A percentile compares a stretch with the other conserved stretches of the same genome.
These are phyloP conservation scores for Pteronotus mesoamericanus DNA, from an alignment of 2,797 vertebrate species.

Conservation along the genomic window DNA sequence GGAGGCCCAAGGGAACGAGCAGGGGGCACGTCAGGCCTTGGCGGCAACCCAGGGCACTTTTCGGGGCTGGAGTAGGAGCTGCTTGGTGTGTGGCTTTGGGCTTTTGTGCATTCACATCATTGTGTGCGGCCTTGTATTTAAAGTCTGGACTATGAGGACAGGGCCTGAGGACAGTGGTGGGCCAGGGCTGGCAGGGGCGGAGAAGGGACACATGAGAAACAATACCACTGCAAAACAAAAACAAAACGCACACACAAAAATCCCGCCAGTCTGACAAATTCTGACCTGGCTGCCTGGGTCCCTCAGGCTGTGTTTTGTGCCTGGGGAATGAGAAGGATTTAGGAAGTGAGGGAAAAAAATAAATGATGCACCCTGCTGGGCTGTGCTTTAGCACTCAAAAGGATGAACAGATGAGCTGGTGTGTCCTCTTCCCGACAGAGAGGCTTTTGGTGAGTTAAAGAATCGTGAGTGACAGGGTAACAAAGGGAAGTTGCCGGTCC, in stretches of 20 bases:
- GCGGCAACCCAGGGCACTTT: not conserved
- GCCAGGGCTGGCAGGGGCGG: not conserved
- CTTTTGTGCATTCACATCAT: not conserved
- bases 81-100: not conserved
- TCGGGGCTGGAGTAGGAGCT: not conserved
- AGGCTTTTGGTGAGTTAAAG: conserved; percentile 31
- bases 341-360: not conserved
- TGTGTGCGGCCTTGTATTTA: not conserved
- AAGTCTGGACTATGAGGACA: not conserved
- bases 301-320: not conserved
- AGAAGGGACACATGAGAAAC: not conserved
- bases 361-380: conserved; percentile 21
- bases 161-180: not conserved
- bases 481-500: conserved; percentile 7
- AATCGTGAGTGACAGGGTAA: conserved; percentile 16
- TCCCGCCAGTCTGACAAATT: not conserved
- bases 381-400: not conserved
- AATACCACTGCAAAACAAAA: not conserved
- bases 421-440: not conserved
- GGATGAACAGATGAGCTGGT: not conserved
- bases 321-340: not conserved
- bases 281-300: not conserved
- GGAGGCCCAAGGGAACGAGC: not conserved
- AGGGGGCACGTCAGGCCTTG: not conserved
- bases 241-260: not conserved